These are phyloP conservation scores for Anhinga rufa DNA, from an alignment of 2,113 vertebrate species.

Conservation along the genomic window DNA sequence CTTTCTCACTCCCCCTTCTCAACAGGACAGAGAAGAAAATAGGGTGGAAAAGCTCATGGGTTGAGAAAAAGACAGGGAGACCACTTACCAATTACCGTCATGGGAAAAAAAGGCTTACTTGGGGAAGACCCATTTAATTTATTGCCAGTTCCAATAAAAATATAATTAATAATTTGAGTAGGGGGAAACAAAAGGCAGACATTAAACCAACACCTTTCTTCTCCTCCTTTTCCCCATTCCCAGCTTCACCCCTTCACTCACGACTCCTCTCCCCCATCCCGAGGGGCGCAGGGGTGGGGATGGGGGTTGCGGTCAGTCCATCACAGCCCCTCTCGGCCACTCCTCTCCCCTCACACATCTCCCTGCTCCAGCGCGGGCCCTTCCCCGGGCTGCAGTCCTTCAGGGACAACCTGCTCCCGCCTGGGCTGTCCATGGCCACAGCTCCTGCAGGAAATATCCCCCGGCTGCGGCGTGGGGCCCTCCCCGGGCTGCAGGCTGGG, in stretches of 20 bases:
- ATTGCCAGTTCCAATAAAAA: background rate
- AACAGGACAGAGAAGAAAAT: background rate
- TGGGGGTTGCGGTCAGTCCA: background rate
- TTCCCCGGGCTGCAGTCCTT: background rate
- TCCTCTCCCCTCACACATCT: background rate
- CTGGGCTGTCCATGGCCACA: too few species aligned
- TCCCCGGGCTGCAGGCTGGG: background rate
- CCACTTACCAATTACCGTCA: accelerated
- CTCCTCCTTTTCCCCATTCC: too few species aligned
- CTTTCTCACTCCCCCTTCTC: background rate
- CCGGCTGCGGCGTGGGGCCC: background rate
- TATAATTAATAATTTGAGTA: background rate
- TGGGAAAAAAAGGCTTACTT: background rate
- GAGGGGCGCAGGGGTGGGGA: accelerated
- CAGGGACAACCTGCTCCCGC: too few species aligned
- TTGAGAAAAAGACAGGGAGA: background rate
- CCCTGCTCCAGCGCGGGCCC: too few species aligned
- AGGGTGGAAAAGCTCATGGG: accelerated
- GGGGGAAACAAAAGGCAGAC: background rate
- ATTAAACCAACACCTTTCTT: too few species aligned
- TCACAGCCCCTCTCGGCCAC: background rate
- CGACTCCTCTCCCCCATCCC: accelerated
- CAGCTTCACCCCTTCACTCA: accelerated
- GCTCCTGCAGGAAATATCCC: too few species aligned
- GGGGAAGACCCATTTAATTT: background rate